These are phyloP conservation scores for Pogonocichla stellata DNA, from an alignment of 2,113 vertebrate genomes.

Conservation along the genomic window DNA sequence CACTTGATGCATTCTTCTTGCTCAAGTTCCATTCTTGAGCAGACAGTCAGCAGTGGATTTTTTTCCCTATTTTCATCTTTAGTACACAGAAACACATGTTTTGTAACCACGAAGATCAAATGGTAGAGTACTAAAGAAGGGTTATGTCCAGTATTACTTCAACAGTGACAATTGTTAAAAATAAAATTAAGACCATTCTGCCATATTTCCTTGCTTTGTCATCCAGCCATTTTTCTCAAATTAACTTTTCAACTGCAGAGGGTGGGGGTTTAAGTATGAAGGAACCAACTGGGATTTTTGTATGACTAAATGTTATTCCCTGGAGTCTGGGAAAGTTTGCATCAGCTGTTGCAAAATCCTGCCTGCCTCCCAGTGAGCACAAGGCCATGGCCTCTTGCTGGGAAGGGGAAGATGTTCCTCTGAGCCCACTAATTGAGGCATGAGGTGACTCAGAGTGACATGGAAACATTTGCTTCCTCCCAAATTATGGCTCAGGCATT, in stretches of 20 bases:
- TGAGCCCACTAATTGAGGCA: background rate
- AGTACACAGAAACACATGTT: background rate
- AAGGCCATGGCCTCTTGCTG: background rate
- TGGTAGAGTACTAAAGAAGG: background rate
- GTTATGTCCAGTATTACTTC: background rate
- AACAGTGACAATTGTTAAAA: background rate
- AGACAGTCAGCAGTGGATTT: background rate
- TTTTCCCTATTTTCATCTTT: background rate
- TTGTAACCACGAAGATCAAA: background rate
- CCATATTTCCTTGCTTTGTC: conserved; percentile 7
- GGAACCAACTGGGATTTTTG: conserved; percentile 7
- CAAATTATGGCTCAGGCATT: background rate
- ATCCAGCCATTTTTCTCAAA: background rate
- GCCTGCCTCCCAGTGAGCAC: background rate
- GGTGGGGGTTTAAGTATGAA: conserved; percentile 10
- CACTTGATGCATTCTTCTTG: background rate
- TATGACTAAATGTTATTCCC: conserved; percentile 2
- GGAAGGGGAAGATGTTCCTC: background rate
- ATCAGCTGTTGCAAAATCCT: background rate
- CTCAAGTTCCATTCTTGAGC: background rate
- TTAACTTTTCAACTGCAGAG: background rate
- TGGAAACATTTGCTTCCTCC: background rate
- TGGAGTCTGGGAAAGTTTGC: background rate
- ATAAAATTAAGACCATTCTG: background rate
- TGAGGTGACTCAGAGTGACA: background rate